A percentile compares a stretch with the other conserved stretches of the same genome.
These are phyloP conservation scores for Upupa epops DNA, from an alignment of 2,113 vertebrate genomes.

Conservation along the genomic window DNA sequence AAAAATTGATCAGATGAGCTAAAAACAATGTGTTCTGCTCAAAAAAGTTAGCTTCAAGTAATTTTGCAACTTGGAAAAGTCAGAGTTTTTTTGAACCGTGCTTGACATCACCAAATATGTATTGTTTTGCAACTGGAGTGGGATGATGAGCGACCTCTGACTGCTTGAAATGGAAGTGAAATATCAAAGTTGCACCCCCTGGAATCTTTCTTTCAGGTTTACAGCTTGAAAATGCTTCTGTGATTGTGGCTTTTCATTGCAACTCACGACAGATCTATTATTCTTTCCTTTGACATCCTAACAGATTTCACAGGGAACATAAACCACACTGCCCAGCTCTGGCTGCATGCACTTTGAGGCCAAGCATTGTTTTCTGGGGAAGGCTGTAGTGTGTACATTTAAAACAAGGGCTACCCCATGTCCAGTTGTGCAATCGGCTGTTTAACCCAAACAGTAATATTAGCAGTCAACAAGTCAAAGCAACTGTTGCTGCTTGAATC, in stretches of 20 bases:
- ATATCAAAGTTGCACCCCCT: neutral
- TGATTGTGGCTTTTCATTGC: slow-evolving; percentile 22
- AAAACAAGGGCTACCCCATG: neutral
- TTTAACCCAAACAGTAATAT: neutral
- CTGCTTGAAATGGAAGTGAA: slow-evolving; percentile 34
- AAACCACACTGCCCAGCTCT: neutral
- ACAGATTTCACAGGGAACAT: neutral
- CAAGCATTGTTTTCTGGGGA: neutral
- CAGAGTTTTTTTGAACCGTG: neutral
- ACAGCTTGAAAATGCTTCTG: slow-evolving; percentile 3
- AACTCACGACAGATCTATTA: slow-evolving; percentile 28
- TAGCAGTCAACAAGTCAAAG: slow-evolving; percentile 3
- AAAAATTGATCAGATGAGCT: slow-evolving; percentile 50
- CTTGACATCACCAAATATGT: neutral
- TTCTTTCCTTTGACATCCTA: slow-evolving; percentile 10
- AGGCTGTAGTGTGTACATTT: neutral
- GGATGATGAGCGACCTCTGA: neutral
- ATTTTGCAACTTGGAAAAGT: slow-evolving; percentile 13
- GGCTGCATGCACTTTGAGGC: neutral
- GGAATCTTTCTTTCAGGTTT: slow-evolving; percentile 22
- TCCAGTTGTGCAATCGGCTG: neutral
- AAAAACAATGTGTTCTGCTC: slow-evolving; percentile 43
- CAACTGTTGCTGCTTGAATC: neutral
- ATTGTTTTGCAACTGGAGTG: neutral
- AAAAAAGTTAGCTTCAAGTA: neutral